Percentiles rank a stretch among this genome's conserved stretches.
These are phyloP conservation scores for Misgurnus anguillicaudatus DNA, from an alignment of 2,113 vertebrate genomes.

Conservation along the genomic window DNA sequence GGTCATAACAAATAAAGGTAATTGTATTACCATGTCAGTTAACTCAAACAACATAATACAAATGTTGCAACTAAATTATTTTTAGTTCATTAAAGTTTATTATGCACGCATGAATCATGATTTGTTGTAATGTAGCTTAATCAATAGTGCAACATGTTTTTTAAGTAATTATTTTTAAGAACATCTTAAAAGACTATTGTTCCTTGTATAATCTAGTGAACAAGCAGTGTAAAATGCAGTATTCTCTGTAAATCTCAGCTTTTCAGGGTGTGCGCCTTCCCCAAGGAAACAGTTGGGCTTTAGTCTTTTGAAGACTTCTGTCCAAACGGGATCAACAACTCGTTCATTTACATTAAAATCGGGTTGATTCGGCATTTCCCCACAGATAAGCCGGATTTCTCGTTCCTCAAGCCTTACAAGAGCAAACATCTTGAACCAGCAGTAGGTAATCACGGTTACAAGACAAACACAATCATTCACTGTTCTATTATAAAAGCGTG, in stretches of 20 bases:
- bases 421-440: slow-evolving; percentile 27
- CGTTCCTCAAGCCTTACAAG: slow-evolving; percentile 17
- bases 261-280: slow-evolving; percentile 33
- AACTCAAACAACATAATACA: neutral
- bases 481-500: no score
- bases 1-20: neutral
- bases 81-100: neutral
- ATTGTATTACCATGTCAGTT: neutral
- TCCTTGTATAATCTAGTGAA: neutral
- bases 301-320: slow-evolving; percentile 53
- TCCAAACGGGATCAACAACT: slow-evolving; percentile 53
- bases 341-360: slow-evolving; percentile 48
- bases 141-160: neutral
- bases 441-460: neutral
- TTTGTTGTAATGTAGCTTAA: neutral
- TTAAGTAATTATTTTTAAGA: neutral
- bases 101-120: neutral
- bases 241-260: neutral
- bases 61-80: neutral
- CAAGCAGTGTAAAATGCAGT: neutral
- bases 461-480: neutral
- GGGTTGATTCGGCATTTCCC: slow-evolving; percentile 21
- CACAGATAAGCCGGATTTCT: slow-evolving; percentile 42
- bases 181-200: neutral
- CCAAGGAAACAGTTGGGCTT: slow-evolving; percentile 39